Percentiles rank a stretch among this genome's conserved stretches.
Conservation (phyloP, 1,140 invertebrate genomes). For the Drosophila tristis region DNA sequence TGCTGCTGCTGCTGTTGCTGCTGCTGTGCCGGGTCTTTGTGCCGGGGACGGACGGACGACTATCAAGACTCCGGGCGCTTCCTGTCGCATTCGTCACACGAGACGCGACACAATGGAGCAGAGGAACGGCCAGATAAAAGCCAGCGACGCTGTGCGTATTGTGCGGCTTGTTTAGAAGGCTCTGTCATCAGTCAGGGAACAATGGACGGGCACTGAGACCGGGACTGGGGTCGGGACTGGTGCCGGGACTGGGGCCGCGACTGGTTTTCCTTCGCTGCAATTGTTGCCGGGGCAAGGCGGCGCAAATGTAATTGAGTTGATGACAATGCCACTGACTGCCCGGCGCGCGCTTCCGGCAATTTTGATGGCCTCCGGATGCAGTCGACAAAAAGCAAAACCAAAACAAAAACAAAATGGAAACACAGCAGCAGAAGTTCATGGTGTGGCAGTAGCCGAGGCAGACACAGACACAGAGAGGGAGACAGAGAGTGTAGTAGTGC, state of each 20-base stretch:
- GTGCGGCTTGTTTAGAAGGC: conserved; percentile 68
- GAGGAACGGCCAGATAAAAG: conserved; percentile 63
- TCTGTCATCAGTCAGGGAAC: conserved; percentile 47
- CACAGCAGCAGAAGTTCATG: conserved; percentile 6
- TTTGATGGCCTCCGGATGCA: conserved; percentile 75
- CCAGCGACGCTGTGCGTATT: conserved; percentile 64
- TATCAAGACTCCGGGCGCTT: conserved; percentile 72
- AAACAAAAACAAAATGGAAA: conserved; percentile 37
- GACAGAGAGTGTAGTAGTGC: conserved; percentile 19
- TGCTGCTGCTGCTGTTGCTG: background rate
- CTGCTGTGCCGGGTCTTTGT: conserved; percentile 24
- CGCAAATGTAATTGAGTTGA: conserved; percentile 78
- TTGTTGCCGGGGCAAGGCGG: conserved; percentile 51
- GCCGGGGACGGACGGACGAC: conserved; percentile 17
- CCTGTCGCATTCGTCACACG: conserved; percentile 77
- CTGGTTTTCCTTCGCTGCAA: conserved; percentile 34
- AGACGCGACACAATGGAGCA: conserved; percentile 61
- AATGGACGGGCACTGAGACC: conserved; percentile 26
- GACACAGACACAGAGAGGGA: background rate
- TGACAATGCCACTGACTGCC: conserved; percentile 59
- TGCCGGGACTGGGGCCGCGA: conserved; percentile 13
- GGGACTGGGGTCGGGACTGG: conserved; percentile 12
- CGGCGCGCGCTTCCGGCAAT: conserved; percentile 68
- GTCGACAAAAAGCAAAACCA: conserved; percentile 56
- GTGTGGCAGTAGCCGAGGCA: background rate